Evolutionary conservation across 2,797 vertebrate species (phyloP).

Genomic region (Microctenopoma steveboyesi): DNA sequence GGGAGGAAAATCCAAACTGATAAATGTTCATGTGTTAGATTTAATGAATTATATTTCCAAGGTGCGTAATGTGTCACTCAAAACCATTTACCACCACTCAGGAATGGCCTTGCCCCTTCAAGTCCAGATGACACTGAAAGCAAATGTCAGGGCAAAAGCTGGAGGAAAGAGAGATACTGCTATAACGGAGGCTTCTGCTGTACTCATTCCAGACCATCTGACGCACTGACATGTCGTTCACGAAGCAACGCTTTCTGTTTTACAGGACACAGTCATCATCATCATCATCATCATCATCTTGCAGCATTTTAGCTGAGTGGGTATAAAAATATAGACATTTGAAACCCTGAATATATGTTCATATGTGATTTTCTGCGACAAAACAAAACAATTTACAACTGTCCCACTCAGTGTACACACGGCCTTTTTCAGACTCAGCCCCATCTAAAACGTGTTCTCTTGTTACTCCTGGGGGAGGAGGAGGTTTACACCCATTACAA

Average conservation of each 20-base stretch:
- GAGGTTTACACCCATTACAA: constrained; percentile 68
- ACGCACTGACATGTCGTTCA: constrained; percentile 70
- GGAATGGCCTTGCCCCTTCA: constrained; percentile 50
- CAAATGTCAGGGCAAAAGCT: constrained; percentile 69
- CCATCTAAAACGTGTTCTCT: constrained; percentile 71
- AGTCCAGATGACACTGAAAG: constrained; percentile 62
- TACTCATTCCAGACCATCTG: constrained; percentile 60
- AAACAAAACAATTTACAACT: constrained; percentile 76
- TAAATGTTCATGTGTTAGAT: constrained; percentile 45
- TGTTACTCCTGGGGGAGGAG: constrained; percentile 49
- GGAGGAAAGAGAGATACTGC: constrained; percentile 64
- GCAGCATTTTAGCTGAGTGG: constrained; percentile 82
- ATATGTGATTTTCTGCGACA: constrained; percentile 78
- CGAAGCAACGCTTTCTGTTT: constrained; percentile 74
- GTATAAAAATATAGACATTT: constrained; percentile 88
- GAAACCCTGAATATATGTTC: constrained; percentile 85
- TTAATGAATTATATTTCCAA: constrained; percentile 59
- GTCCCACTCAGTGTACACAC: constrained; percentile 71
- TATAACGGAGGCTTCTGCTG: constrained; percentile 61
- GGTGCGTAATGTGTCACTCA: constrained; percentile 63
- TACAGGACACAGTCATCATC: constrained; percentile 69
- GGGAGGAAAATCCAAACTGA: constrained; percentile 51
- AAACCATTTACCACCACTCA: constrained; percentile 47
- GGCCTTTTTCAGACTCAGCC: constrained; percentile 49
- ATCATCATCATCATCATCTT: constrained; percentile 53